Conservation (phyloP, 2,113 vertebrate species). For the Stercorarius parasiticus region DNA sequence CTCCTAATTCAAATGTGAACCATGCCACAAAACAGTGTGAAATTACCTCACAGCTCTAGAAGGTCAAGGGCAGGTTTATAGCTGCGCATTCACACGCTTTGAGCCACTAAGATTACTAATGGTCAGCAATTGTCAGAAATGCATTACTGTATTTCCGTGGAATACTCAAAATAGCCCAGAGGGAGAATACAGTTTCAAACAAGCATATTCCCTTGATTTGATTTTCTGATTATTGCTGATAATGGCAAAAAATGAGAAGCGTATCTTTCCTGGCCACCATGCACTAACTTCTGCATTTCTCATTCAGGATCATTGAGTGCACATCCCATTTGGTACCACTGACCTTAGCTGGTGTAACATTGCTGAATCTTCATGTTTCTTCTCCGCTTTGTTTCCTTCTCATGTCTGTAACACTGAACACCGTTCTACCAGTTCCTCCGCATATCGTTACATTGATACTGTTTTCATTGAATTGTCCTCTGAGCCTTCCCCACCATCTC, state of each 20-base stretch:
- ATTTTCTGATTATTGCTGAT: constrained; percentile 18
- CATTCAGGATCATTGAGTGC: neutral
- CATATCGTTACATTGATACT: neutral
- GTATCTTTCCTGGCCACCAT: neutral
- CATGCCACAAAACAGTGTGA: accelerated
- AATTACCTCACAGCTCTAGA: accelerated
- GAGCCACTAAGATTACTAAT: neutral
- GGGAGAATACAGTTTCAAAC: neutral
- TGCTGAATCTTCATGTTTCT: neutral
- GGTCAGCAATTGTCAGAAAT: neutral
- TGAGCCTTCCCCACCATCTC: neutral
- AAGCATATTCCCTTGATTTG: neutral
- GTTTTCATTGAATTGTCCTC: neutral
- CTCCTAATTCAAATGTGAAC: neutral
- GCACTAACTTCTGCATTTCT: neutral
- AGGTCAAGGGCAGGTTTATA: neutral
- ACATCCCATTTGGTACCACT: neutral
- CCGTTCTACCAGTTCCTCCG: neutral
- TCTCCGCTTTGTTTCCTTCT: neutral
- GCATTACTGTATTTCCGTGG: neutral
- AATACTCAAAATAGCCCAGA: neutral
- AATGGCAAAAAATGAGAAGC: neutral
- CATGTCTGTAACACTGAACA: neutral
- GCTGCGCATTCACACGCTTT: neutral
- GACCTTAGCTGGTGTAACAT: neutral